phyloP scores from a whole-genome alignment of 2,113 vertebrate genomes.

The Prunella fulvescens region DNA sequence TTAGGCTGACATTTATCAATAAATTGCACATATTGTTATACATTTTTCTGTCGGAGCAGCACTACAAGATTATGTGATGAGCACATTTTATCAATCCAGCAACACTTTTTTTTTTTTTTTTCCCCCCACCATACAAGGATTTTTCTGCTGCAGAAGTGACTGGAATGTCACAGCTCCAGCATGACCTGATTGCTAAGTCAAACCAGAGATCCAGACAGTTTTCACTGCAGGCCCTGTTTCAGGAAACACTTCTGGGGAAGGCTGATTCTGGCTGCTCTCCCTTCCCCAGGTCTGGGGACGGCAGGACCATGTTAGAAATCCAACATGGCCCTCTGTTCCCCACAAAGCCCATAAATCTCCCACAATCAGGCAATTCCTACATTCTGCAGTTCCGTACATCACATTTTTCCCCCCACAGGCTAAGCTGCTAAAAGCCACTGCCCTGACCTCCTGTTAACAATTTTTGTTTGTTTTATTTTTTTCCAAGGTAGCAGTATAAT shows the following conservation, averaged over 20 bases:
- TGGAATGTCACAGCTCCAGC: constrained; percentile 27
- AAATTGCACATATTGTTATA: constrained; percentile 68
- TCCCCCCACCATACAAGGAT: background rate
- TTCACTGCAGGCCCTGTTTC: background rate
- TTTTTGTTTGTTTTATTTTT: background rate
- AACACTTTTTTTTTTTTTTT: background rate
- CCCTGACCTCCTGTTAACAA: background rate
- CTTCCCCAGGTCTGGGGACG: background rate
- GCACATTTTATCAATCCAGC: constrained; percentile 49
- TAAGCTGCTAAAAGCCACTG: background rate
- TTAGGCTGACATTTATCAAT: constrained; percentile 67
- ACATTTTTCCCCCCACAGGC: background rate
- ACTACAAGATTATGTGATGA: constrained; percentile 52
- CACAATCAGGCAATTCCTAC: background rate
- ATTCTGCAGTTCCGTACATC: background rate
- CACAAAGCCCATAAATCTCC: constrained; percentile 52
- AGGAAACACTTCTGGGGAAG: background rate
- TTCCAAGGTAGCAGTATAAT: background rate
- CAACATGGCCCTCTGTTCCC: background rate
- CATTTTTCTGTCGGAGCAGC: constrained; percentile 42
- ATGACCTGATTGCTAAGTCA: constrained; percentile 3
- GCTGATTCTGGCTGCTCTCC: background rate
- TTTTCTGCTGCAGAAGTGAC: constrained; percentile 44
- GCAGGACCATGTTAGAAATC: background rate
- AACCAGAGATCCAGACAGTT: background rate